These are phyloP conservation scores for Eurystomus glaucurus DNA, from an alignment of 2,797 vertebrate species.

Conservation along the genomic window DNA sequence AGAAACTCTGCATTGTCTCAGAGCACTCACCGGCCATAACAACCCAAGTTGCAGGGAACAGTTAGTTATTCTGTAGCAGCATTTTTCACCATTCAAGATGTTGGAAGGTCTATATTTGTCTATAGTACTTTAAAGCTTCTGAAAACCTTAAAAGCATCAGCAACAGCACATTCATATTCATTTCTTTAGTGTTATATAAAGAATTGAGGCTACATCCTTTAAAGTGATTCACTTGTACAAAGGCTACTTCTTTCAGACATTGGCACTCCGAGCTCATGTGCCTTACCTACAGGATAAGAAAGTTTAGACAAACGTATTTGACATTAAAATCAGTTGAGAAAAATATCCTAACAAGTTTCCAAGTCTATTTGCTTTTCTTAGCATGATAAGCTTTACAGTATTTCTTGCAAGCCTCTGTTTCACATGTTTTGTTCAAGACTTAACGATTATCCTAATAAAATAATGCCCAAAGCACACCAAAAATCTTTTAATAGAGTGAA, in stretches of 20 bases:
- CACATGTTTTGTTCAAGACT: slow-evolving; percentile 6
- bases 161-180: neutral
- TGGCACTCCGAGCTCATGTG: neutral
- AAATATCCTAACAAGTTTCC: slow-evolving; percentile 11
- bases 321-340: slow-evolving; percentile 19
- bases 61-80: neutral
- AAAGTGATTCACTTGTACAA: neutral
- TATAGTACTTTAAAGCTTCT: neutral
- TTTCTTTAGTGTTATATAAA: neutral
- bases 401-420: neutral
- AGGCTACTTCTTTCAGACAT: neutral
- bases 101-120: neutral
- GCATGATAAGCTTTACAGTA: neutral
- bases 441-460: slow-evolving; percentile 41
- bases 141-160: neutral
- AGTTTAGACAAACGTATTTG: slow-evolving; percentile 10
- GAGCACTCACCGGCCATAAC: neutral
- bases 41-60: neutral
- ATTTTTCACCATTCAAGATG: accelerated
- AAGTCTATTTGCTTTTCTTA: slow-evolving; percentile 7
- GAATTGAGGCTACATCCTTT: neutral
- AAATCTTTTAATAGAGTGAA: slow-evolving; percentile 44
- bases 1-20: neutral
- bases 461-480: neutral
- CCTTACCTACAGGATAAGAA: neutral